These are phyloP conservation scores for Acridotheres tristis DNA, from an alignment of 2,797 vertebrate genomes.

Conservation along the genomic window DNA sequence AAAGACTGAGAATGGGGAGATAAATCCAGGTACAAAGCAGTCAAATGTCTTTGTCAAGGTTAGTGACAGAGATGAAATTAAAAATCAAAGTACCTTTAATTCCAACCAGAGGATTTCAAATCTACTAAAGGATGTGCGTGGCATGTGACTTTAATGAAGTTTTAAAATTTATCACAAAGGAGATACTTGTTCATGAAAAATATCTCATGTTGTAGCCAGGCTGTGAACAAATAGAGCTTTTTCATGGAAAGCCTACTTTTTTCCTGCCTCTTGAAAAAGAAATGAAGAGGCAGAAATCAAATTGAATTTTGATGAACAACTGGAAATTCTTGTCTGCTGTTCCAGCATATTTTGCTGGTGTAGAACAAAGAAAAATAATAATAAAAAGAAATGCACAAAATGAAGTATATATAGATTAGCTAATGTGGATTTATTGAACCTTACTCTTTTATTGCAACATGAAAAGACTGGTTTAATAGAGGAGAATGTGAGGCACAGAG, in stretches of 20 bases:
- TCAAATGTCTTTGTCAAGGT: not conserved
- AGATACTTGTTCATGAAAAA: not conserved
- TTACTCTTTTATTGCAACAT: not conserved
- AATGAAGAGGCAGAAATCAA: not conserved
- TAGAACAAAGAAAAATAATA: not conserved
- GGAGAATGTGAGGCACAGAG: not conserved
- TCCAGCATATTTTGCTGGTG: not conserved
- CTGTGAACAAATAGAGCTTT: not conserved
- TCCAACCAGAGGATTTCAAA: not conserved
- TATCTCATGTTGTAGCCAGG: not conserved
- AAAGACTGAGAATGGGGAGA: not conserved
- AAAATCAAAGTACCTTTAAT: not conserved
- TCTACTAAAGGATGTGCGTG: not conserved
- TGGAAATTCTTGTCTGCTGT: not conserved
- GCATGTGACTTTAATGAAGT: not conserved
- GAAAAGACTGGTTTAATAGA: not conserved
- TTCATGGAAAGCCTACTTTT: not conserved
- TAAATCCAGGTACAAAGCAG: not conserved
- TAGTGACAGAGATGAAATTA: not conserved
- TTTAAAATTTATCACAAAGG: not conserved
- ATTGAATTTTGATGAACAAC: conserved; percentile 12
- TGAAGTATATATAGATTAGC: not conserved
- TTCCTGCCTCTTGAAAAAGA: not conserved
- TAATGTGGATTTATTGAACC: not conserved
- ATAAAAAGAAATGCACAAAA: not conserved